These are phyloP conservation scores for Melangyna quadrimaculata DNA, from an alignment of 2,888 invertebrate genomes.

Conservation along the genomic window DNA sequence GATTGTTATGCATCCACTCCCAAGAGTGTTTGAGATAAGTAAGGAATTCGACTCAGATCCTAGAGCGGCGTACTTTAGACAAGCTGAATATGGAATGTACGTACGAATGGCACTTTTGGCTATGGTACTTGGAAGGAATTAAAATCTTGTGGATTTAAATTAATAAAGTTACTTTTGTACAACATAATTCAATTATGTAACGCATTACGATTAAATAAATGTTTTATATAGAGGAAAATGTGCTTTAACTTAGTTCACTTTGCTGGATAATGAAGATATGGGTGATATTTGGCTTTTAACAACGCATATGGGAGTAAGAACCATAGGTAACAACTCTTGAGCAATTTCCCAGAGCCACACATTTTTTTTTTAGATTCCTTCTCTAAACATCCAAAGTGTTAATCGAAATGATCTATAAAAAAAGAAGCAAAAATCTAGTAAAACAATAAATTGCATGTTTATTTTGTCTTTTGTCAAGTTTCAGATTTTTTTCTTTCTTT, in stretches of 20 bases:
- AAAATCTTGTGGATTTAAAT: neutral
- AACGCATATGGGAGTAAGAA: neutral
- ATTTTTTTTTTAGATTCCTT: too few species aligned
- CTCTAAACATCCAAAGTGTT: too few species aligned
- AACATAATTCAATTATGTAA: conserved; percentile 1
- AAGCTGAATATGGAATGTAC: conserved; percentile 98
- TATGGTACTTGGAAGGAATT: conserved; percentile 88
- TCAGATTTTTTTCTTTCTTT: too few species aligned
- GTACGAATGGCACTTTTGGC: conserved; percentile 98
- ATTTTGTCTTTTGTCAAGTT: too few species aligned
- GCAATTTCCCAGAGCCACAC: too few species aligned
- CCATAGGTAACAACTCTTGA: too few species aligned
- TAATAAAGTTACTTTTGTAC: conserved; percentile 3
- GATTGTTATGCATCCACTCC: conserved; percentile 98
- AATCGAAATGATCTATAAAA: too few species aligned
- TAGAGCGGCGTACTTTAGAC: conserved; percentile 98
- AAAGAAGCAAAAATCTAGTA: too few species aligned
- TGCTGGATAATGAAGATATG: too few species aligned
- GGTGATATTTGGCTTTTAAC: too few species aligned
- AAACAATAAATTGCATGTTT: too few species aligned
- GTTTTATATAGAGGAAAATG: neutral
- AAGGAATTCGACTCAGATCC: conserved; percentile 97
- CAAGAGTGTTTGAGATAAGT: conserved; percentile 96
- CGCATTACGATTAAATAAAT: neutral
- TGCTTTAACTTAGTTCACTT: neutral